phyloP scores from a whole-genome alignment of 2,113 vertebrate species.

The Microtus ochrogaster region DNA sequence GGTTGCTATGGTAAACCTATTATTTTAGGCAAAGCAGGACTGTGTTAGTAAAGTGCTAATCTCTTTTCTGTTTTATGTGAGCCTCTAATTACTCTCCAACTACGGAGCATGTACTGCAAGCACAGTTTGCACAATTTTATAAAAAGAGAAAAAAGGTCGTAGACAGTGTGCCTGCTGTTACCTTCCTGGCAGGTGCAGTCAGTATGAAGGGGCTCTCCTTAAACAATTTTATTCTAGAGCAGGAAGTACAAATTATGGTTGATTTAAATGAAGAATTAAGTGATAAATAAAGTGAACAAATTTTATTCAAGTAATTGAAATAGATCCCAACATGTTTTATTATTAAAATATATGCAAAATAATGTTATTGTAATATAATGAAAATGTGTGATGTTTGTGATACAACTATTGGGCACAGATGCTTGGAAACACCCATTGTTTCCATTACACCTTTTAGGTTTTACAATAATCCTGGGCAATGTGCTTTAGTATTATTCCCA shows the following conservation, averaged over 20 bases:
- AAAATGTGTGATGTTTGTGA: neutral
- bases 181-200: conserved; percentile 5
- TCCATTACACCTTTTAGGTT: neutral
- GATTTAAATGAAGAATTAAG: conserved; percentile 10
- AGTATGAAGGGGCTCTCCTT: neutral
- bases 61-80: conserved; percentile 79
- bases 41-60: conserved; percentile 80
- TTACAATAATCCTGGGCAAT: neutral
- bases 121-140: conserved; percentile 67
- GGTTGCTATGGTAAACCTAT: conserved; percentile 88
- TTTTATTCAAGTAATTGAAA: conserved; percentile 31
- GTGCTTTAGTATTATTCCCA: neutral
- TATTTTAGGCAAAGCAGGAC: conserved; percentile 81
- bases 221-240: conserved; percentile 24
- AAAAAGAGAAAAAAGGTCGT: conserved; percentile 52
- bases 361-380: neutral
- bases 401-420: neutral
- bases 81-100: conserved; percentile 81
- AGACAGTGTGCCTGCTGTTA: conserved; percentile 54
- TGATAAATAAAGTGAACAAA: neutral
- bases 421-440: neutral
- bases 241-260: conserved; percentile 26
- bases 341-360: neutral
- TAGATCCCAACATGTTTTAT: neutral
- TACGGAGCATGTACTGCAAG: conserved; percentile 66